Evolutionary conservation across 2,888 invertebrate species (phyloP).

Genomic region (Fragum whitleyi): DNA sequence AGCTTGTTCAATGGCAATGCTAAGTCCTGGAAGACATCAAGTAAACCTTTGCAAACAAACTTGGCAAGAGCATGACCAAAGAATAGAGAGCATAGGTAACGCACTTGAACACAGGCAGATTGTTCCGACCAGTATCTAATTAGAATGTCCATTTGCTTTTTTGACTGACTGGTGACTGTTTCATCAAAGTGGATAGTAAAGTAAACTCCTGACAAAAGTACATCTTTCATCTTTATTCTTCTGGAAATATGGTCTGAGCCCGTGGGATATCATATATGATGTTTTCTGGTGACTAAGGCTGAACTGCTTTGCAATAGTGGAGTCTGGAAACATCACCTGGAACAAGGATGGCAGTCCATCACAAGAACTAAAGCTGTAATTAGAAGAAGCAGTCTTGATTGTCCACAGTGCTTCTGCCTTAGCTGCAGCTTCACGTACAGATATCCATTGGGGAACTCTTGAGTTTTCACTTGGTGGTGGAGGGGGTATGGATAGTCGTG

Average conservation of each 20-base stretch:
- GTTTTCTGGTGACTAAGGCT: constrained; percentile 27
- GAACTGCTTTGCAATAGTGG: constrained; percentile 29
- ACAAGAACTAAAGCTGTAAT: constrained; percentile 21
- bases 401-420: constrained; percentile 25
- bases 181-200: constrained; percentile 31
- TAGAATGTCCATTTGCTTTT: constrained; percentile 27
- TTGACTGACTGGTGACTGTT: constrained; percentile 25
- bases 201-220: constrained; percentile 22
- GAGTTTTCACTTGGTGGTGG: constrained; percentile 10
- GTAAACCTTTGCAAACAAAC: constrained; percentile 22
- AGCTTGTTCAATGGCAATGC: constrained; percentile 16
- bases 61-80: constrained; percentile 28
- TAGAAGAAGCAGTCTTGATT: constrained; percentile 10
- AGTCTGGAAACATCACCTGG: too few species aligned
- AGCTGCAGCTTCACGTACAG: constrained; percentile 6
- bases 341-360: background rate
- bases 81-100: constrained; percentile 20
- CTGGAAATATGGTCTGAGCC: constrained; percentile 17
- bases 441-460: constrained; percentile 8
- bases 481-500: constrained; percentile 5
- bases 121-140: constrained; percentile 21
- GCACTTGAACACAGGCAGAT: background rate
- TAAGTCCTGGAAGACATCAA: constrained; percentile 24
- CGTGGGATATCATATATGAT: constrained; percentile 23
- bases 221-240: constrained; percentile 12